Base-by-base conservation (phyloP, 2,113 vertebrate species). In the Rynchops niger region DNA sequence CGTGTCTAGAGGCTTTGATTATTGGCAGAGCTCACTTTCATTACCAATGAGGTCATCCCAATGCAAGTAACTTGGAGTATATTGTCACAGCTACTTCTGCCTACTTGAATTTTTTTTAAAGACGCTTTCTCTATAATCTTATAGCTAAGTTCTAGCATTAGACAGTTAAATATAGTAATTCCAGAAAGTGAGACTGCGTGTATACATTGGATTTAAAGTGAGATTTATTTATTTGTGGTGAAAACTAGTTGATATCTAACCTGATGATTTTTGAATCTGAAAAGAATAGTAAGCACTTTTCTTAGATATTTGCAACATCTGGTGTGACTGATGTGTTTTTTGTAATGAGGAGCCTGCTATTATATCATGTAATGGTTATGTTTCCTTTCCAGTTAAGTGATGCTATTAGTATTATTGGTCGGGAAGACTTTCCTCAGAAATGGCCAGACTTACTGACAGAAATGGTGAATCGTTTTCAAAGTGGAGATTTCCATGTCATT, bases 371-470 rank as follows among this genome's bases (percentile, higher is more conserved):
- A 6, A 32, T 7, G 3, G 29, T 26, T 85, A 2, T 5, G 5
- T 82, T 73, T 65, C 92, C 66, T 85, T 79, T 94, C 27, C 94
- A 99, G 99, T 81, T 99, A n/a, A 99, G 99, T 82, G 99, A 99
- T 96, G 99, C 99, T 42, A 99, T 99, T 94, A 99, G 99, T 93
- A 99, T 99, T 85, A 99, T 99, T 72, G 99, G 99, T 47, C 97
- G 99, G 95, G 99, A 99, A 90, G 99, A 99, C 94, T 99, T 99
- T 62, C 99, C 99, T 80, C 99, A 99, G 96, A 99, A 99, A 92
- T 99, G 99, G 99, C 99, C 99, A 1, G 99, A 99, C 97, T 96
- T 99, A 40, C 96, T 99, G 93, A 99, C 99, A 1, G 99, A 99
- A 87, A 99, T 99, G 99, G 99, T 99, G 93, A 99, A 98, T 50